Evolutionary conservation across 2,113 vertebrate genomes (phyloP).

Genomic region (Dendropsophus ebraccatus): DNA sequence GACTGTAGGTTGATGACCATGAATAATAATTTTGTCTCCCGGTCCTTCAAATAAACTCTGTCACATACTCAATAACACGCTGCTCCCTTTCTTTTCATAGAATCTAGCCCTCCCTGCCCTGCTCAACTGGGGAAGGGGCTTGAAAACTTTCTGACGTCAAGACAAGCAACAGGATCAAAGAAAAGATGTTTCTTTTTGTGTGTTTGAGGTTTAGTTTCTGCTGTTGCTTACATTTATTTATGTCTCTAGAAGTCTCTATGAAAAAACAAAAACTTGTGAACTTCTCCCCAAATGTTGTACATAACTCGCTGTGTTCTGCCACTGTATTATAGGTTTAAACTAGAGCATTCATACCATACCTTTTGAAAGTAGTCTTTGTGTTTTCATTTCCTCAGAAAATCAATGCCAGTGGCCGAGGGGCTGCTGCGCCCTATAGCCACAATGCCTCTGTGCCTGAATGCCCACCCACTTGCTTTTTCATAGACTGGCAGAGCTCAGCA

Average conservation of each 20-base stretch:
- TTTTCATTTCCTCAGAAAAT: no score
- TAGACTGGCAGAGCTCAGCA: no score
- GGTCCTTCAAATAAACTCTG: conserved; percentile 18
- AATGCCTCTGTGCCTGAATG: no score
- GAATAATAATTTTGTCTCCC: not conserved
- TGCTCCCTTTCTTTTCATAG: conserved; percentile 58
- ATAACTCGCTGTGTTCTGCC: no score
- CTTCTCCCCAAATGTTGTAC: no score
- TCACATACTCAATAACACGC: conserved; percentile 37
- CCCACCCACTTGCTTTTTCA: no score
- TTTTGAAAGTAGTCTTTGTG: no score
- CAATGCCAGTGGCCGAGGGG: no score
- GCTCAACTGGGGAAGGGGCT: conserved; percentile 46
- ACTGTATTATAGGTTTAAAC: no score
- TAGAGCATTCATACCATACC: no score
- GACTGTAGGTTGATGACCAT: not conserved
- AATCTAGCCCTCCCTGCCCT: conserved; percentile 45
- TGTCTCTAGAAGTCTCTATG: not conserved
- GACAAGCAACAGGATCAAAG: conserved; percentile 45
- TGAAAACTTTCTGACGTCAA: conserved; percentile 42
- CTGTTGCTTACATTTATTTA: not conserved
- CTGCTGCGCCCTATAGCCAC: no score
- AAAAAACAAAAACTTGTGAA: not conserved
- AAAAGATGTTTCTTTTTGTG: conserved; percentile 35
- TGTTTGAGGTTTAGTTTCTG: conserved; percentile 19